phyloP scores from a whole-genome alignment of 2,888 invertebrate species.

The Drosophila pegasa region DNA sequence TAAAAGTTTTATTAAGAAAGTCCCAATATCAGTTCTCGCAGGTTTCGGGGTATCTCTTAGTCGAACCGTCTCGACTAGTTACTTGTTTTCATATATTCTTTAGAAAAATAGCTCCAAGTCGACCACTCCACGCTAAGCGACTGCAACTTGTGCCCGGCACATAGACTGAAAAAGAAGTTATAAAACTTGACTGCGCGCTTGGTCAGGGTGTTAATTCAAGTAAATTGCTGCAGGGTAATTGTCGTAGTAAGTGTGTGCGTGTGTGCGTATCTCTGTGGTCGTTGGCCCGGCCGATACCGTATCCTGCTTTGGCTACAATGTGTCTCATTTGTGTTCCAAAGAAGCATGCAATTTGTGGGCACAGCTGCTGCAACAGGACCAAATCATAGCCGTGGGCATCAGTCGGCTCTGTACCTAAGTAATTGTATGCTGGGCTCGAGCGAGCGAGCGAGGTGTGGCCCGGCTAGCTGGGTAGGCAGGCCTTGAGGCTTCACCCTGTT shows the following conservation, averaged over 20 bases:
- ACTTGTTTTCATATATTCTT: too few species aligned
- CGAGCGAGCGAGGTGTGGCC: not conserved
- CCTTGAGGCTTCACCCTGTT: constrained; percentile 39
- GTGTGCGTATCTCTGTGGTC: constrained; percentile 21
- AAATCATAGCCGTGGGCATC: constrained; percentile 68
- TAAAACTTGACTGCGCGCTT: constrained; percentile 44
- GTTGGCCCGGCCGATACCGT: constrained; percentile 12
- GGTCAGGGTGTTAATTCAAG: constrained; percentile 70
- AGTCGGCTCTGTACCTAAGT: constrained; percentile 36
- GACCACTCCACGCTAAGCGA: not conserved
- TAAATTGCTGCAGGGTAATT: constrained; percentile 77
- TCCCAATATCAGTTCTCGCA: too few species aligned
- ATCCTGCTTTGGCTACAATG: constrained; percentile 58
- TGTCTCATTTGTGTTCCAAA: constrained; percentile 73
- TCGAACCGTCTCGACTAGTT: too few species aligned
- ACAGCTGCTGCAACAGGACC: constrained; percentile 49
- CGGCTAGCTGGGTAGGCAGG: not conserved
- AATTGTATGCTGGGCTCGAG: constrained; percentile 25
- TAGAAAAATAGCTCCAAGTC: not conserved
- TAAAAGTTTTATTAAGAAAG: too few species aligned
- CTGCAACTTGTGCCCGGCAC: constrained; percentile 5
- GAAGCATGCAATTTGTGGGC: constrained; percentile 64
- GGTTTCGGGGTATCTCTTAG: too few species aligned
- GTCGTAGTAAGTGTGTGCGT: constrained; percentile 61
- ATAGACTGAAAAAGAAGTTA: constrained; percentile 61